Conservation (phyloP, 2,113 vertebrate genomes). For the Microcebus griseorufus region DNA sequence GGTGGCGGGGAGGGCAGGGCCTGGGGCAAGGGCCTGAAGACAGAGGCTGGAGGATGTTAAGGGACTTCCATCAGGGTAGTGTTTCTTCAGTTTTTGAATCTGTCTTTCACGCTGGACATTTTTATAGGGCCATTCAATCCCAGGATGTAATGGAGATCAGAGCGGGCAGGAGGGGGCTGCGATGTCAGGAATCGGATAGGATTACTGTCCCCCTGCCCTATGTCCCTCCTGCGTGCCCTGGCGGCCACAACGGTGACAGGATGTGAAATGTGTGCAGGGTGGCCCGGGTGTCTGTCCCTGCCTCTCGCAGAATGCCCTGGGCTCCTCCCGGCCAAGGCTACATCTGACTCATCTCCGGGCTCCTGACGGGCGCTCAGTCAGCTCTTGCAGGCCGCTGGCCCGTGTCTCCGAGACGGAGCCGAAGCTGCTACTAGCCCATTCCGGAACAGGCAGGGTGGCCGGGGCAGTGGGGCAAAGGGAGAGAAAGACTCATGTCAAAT, state of each 20-base stretch:
- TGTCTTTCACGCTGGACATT: conserved; percentile 73
- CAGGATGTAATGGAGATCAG: conserved; percentile 77
- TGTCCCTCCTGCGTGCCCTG: neutral
- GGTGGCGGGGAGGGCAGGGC: neutral
- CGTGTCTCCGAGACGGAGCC: neutral
- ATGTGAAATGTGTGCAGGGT: conserved; percentile 29
- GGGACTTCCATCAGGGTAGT: conserved; percentile 63
- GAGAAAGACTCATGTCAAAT: neutral
- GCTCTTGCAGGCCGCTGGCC: neutral
- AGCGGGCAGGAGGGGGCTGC: conserved; percentile 37
- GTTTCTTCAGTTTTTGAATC: conserved; percentile 74
- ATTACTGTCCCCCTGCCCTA: conserved; percentile 38
- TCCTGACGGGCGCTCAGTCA: neutral
- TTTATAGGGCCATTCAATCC: conserved; percentile 79
- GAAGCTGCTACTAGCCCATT: neutral
- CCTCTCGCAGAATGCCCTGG: neutral
- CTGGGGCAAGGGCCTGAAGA: conserved; percentile 47
- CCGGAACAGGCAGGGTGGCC: neutral
- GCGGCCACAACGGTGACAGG: conserved; percentile 28
- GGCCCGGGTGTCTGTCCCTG: neutral
- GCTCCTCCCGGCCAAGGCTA: neutral
- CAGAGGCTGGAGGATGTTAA: conserved; percentile 35
- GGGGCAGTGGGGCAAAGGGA: too few relatives aligned
- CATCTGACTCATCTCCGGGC: conserved; percentile 23
- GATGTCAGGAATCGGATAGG: conserved; percentile 61